A percentile compares a stretch with the other conserved stretches of the same genome.
Conservation (phyloP, 2,113 vertebrate species). For the Carassius auratus region DNA sequence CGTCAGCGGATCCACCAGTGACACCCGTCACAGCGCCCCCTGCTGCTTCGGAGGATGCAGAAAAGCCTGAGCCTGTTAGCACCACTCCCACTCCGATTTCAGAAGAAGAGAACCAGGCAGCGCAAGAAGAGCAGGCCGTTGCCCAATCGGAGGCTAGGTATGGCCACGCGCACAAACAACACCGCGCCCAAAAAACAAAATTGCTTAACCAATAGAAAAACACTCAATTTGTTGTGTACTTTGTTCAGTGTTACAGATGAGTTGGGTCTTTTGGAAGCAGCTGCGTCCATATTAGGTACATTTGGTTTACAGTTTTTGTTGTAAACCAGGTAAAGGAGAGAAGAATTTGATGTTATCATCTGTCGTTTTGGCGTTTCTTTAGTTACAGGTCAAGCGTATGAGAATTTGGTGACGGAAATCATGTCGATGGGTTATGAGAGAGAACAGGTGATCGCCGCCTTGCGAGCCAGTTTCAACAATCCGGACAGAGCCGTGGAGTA, state of each 20-base stretch:
- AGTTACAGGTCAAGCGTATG: constrained; percentile 80
- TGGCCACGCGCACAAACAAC: not conserved
- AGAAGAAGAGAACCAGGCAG: constrained; percentile 62
- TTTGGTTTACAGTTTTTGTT: not conserved
- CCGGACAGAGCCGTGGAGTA: constrained; percentile 81
- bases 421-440: constrained; percentile 81
- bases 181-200: not conserved
- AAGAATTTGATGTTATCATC: not conserved
- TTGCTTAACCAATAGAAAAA: not conserved
- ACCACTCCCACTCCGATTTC: constrained; percentile 11
- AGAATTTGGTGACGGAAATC: constrained; percentile 79
- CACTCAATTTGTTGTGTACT: not conserved
- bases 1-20: constrained; percentile 47
- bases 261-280: constrained; percentile 76
- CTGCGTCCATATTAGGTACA: constrained; percentile 77
- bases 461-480: constrained; percentile 80
- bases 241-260: constrained; percentile 71
- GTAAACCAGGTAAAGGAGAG: not conserved
- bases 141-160: constrained; percentile 69
- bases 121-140: constrained; percentile 57
- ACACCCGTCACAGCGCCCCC: constrained; percentile 30
- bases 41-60: constrained; percentile 15
- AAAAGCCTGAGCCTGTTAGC: constrained; percentile 29
- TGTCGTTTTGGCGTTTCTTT: constrained; percentile 19
- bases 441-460: constrained; percentile 74